Evolutionary conservation across 2,888 invertebrate species (phyloP).

Genomic region (Cyrtodaria siliqua): DNA sequence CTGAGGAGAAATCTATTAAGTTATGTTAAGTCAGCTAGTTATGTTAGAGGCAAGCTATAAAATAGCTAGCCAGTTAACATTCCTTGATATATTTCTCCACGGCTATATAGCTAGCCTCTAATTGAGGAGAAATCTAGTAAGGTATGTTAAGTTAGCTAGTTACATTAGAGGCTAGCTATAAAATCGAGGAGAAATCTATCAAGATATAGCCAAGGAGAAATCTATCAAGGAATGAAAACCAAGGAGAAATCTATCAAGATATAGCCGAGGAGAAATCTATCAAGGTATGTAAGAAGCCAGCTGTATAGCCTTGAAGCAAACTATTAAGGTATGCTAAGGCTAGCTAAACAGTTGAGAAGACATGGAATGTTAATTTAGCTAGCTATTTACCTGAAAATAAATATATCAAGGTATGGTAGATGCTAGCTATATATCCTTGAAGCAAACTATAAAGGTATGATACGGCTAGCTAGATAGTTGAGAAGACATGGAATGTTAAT

Average conservation of each 20-base stretch:
- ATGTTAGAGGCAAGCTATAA: too few relatives aligned
- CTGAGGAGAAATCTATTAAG: too few relatives aligned
- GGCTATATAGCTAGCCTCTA: too few relatives aligned
- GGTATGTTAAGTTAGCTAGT: constrained; percentile 74
- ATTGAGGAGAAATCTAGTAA: constrained; percentile 86
- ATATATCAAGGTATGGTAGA: constrained; percentile 88
- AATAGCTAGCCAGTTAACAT: too few relatives aligned
- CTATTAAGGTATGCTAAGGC: constrained; percentile 88
- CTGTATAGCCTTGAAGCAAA: constrained; percentile 89
- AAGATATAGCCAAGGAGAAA: constrained; percentile 88
- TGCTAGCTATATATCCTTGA: constrained; percentile 90
- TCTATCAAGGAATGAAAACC: constrained; percentile 81
- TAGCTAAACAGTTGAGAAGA: constrained; percentile 90
- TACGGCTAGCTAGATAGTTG: constrained; percentile 90
- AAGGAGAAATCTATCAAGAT: too few relatives aligned
- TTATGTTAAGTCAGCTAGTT: too few relatives aligned
- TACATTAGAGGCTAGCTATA: constrained; percentile 94
- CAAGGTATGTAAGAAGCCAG: constrained; percentile 89
- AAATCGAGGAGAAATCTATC: constrained; percentile 87
- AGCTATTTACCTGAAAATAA: constrained; percentile 90
- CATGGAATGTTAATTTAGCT: constrained; percentile 86
- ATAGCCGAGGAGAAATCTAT: constrained; percentile 88
- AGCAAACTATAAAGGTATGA: constrained; percentile 85
- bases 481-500: constrained; percentile 84
- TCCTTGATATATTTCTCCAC: too few relatives aligned